Evolutionary conservation across 2,113 vertebrate species (phyloP).

Genomic region (Myrmecophaga tridactyla): DNA sequence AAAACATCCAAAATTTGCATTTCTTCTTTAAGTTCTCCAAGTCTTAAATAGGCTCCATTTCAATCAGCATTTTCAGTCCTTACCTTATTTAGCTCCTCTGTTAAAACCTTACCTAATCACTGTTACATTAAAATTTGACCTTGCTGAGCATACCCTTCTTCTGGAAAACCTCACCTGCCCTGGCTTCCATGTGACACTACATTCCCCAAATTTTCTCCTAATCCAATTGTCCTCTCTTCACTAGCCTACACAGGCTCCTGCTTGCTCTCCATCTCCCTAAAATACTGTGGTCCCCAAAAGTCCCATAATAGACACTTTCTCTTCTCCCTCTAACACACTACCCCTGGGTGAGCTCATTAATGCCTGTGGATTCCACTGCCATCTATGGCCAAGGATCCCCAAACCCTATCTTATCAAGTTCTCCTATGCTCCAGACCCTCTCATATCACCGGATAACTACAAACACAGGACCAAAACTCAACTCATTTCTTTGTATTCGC

Average conservation of each 20-base stretch:
- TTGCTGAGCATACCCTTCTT: neutral
- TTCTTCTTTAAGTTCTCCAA: neutral
- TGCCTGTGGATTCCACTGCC: neutral
- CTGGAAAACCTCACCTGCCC: neutral
- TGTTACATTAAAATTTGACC: neutral
- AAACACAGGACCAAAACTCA: neutral
- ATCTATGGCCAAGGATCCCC: neutral
- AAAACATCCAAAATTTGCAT: neutral
- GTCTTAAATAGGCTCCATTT: neutral
- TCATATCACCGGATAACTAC: neutral
- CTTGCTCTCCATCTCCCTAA: too few relatives aligned
- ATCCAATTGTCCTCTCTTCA: neutral
- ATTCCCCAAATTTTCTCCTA: neutral
- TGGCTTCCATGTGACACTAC: neutral
- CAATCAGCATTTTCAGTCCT: neutral
- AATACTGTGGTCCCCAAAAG: neutral
- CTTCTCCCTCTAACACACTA: neutral
- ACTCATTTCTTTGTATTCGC: neutral
- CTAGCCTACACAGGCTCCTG: neutral
- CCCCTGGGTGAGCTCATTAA: neutral
- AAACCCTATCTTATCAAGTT: neutral
- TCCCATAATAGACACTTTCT: neutral
- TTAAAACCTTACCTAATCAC: neutral
- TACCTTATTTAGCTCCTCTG: neutral
- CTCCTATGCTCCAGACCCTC: neutral